Evolutionary conservation across 2,113 vertebrate species (phyloP).

Genomic region (Mystacornis crossleyi): DNA sequence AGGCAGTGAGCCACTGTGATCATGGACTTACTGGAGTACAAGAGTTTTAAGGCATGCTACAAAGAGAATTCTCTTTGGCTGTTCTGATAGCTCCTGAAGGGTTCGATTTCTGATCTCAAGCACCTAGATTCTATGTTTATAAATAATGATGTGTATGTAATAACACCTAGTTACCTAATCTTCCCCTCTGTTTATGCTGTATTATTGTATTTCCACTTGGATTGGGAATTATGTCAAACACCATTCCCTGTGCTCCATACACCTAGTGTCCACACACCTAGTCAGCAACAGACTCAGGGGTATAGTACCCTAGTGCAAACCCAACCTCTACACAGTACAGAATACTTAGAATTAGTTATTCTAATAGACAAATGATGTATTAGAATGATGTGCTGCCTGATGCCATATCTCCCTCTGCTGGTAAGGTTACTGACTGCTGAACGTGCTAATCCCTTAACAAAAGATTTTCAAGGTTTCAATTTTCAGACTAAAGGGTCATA

Average conservation of each 20-base stretch:
- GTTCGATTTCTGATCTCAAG: background rate
- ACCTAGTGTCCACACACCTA: background rate
- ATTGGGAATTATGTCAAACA: background rate
- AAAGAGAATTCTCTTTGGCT: background rate
- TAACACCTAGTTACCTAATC: background rate
- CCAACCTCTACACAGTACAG: background rate
- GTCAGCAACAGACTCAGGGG: background rate
- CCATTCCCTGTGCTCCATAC: background rate
- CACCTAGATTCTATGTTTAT: background rate
- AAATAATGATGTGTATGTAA: background rate
- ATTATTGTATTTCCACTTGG: background rate
- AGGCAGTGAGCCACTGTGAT: background rate
- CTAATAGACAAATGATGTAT: background rate
- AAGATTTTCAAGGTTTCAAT: background rate
- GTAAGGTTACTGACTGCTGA: background rate
- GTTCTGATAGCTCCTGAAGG: background rate
- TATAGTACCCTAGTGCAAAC: background rate
- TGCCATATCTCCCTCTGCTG: conserved; percentile 3
- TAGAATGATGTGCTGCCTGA: background rate
- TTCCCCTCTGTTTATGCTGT: background rate
- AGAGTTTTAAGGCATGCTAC: background rate
- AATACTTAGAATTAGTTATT: background rate
- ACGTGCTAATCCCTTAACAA: background rate
- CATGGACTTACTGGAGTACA: rapidly evolving
- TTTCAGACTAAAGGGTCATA: background rate